phyloP scores from a whole-genome alignment of 2,797 vertebrate species.

The Myiothlypis coronata region DNA sequence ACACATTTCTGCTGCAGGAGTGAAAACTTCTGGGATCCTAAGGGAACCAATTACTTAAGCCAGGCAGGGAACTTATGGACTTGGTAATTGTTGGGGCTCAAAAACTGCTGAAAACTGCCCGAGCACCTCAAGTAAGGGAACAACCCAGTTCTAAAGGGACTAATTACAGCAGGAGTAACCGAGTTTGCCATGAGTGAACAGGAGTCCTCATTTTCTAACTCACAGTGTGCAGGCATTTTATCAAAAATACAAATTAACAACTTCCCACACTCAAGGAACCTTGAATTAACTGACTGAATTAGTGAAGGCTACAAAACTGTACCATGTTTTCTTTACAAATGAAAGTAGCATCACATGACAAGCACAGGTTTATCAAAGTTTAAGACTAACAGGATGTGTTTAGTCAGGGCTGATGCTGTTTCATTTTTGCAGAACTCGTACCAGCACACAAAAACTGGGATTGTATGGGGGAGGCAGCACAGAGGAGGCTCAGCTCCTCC shows the following conservation, averaged over 20 bases:
- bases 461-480: accelerated
- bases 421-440: background rate
- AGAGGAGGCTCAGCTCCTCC: background rate
- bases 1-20: background rate
- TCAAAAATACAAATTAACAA: background rate
- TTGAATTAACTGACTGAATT: background rate
- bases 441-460: background rate
- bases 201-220: background rate
- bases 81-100: background rate
- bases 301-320: background rate
- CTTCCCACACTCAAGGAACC: background rate
- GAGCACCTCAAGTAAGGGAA: background rate
- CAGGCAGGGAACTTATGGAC: background rate
- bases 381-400: background rate
- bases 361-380: background rate
- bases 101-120: background rate
- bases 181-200: background rate
- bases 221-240: background rate
- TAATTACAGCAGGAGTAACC: background rate
- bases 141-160: background rate
- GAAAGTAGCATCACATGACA: background rate
- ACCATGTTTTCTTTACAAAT: background rate
- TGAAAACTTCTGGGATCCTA: background rate
- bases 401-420: background rate
- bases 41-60: background rate